Base-by-base conservation (phyloP, 2,888 invertebrate species). In the Drosophila melanocephala region DNA sequence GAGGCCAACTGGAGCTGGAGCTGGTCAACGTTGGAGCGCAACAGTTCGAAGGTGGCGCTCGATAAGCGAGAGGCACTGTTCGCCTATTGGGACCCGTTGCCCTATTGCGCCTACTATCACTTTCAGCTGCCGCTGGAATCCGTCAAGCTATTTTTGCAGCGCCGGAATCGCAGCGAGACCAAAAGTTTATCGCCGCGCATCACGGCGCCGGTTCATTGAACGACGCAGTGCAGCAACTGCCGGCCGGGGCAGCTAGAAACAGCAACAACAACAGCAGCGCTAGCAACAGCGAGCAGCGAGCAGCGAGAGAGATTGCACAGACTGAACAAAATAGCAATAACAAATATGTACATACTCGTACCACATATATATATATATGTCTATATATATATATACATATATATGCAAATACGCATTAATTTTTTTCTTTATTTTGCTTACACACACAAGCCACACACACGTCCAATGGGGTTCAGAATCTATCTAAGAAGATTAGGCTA, bases 101-200 rank as follows among this genome's bases (percentile, higher is more conserved):
- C 97, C 0, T 97, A 97, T 91, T 97, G 97, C 91, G 97, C 97
- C 4, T 97, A 97, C 92, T 97, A 97, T 93, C 97, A 97, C 91
- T 95, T 97, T 84, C 96, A 97, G 89, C 92, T 96, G 84, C 97
- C 97, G 0, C 94, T 96, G 79, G 94, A 94, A 80, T 95, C 95
- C 78, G 94, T 95, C 35, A 93, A 95, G 79, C 94, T 94, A 51
- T 95, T 95, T 89, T 92, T 95, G 72, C 94, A 94, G 83, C 94
- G 94, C 81, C 93, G 94, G 75, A 90, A 92, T 77, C 87, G 89
- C 75, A 70, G 81, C 52, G 78, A 84, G 62, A 79, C 88, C 76
- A 87, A 91, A 84, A 92, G 88, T 83, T 87, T 89, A 90, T 89
- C 89, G 65, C 80, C 91, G 68, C 91, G 90, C 84, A 91, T 91